Percentiles rank a stretch among this genome's conserved stretches.
phyloP scores from a whole-genome alignment of 37 sponge, comb jelly and placozoan species.

The Sycon ciliatum region DNA sequence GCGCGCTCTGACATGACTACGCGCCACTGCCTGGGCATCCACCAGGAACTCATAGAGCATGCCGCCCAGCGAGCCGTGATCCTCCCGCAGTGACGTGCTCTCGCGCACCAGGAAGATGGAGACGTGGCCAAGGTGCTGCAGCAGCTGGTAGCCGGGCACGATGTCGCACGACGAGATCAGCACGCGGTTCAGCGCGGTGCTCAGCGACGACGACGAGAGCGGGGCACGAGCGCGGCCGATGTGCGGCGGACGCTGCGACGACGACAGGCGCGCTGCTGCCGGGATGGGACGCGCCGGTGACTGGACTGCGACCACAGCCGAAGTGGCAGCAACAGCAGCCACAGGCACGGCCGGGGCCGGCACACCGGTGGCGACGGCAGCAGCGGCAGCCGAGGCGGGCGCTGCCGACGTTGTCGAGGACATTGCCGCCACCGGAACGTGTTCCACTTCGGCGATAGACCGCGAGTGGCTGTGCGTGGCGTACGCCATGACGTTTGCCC shows the following conservation, averaged over 20 bases:
- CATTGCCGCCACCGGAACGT: too few relatives aligned
- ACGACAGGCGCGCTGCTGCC: not conserved
- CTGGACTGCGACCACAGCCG: not conserved
- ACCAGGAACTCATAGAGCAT: constrained; percentile 49
- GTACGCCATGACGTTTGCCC: not conserved
- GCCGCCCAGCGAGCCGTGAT: constrained; percentile 27
- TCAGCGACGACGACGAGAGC: too few relatives aligned
- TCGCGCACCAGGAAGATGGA: constrained; percentile 63
- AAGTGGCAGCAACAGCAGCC: not conserved
- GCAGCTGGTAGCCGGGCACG: constrained; percentile 23
- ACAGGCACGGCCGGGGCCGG: not conserved
- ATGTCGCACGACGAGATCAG: too few relatives aligned
- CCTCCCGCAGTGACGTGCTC: constrained; percentile 59
- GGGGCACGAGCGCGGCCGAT: not conserved
- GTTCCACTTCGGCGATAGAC: too few relatives aligned
- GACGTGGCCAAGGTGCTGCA: constrained; percentile 41
- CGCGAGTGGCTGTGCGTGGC: not conserved
- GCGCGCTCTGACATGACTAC: constrained; percentile 43
- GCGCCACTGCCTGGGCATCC: constrained; percentile 47
- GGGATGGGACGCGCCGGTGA: not conserved
- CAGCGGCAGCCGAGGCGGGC: too few relatives aligned
- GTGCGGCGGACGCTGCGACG: not conserved
- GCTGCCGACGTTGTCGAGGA: too few relatives aligned
- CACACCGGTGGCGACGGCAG: not conserved
- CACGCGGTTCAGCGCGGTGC: too few relatives aligned